phyloP scores from a whole-genome alignment of 2,888 invertebrate species.

The Ischnus inquisitorius region DNA sequence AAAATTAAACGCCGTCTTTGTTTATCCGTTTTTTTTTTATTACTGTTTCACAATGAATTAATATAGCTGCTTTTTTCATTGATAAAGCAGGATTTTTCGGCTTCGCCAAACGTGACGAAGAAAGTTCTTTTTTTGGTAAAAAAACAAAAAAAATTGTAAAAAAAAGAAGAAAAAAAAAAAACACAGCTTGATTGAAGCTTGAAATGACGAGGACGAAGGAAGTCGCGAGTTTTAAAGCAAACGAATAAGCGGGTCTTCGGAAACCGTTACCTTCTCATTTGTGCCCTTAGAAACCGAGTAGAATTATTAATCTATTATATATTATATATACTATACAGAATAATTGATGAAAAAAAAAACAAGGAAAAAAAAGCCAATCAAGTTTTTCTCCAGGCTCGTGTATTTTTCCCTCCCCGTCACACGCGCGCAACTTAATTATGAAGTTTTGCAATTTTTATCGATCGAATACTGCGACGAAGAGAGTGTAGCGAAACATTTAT shows the following conservation, averaged over 20 bases:
- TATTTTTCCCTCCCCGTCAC: conserved; percentile 15
- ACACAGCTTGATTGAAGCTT: conserved; percentile 21
- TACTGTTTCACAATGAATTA: not conserved
- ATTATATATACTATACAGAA: conserved; percentile 56
- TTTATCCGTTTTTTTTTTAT: not conserved
- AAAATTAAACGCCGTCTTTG: not conserved
- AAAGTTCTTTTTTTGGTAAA: conserved; percentile 54
- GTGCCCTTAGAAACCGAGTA: conserved; percentile 67
- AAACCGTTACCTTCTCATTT: conserved; percentile 49
- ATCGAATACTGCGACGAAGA: conserved; percentile 73
- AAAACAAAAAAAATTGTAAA: conserved; percentile 10
- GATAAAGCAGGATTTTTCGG: conserved; percentile 6
- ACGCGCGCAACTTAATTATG: conserved; percentile 71
- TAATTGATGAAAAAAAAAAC: conserved; percentile 51
- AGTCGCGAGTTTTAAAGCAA: conserved; percentile 20
- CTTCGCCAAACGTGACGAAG: conserved; percentile 48
- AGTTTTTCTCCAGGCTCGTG: conserved; percentile 35
- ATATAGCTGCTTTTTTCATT: not conserved
- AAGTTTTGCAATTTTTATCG: conserved; percentile 77
- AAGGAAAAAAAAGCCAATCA: conserved; percentile 22
- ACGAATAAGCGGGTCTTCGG: conserved; percentile 38
- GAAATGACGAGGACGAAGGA: conserved; percentile 10
- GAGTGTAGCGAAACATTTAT: not conserved
- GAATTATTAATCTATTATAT: conserved; percentile 62
- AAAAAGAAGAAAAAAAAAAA: conserved; percentile 5